A percentile compares a stretch with the other conserved stretches of the same genome.
Conservation (phyloP, 2,113 vertebrate species). For the Salvelinus sp. region DNA sequence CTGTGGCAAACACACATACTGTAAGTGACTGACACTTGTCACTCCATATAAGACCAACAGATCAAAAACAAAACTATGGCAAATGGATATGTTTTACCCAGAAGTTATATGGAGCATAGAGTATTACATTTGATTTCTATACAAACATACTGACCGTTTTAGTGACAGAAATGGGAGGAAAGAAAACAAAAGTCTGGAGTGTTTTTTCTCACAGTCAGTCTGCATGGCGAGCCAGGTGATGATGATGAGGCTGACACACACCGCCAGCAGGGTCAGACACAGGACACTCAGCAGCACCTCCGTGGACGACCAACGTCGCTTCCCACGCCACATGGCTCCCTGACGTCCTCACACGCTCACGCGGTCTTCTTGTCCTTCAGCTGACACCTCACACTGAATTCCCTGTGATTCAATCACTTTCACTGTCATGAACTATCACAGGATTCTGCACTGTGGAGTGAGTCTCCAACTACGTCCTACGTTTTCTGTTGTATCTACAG, state of each 20-base stretch:
- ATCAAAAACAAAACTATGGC: too few relatives aligned
- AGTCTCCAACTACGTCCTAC: not conserved
- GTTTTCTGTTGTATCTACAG: not conserved
- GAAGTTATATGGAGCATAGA: too few relatives aligned
- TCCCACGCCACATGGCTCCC: not conserved
- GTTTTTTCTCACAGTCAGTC: slow-evolving; percentile 39
- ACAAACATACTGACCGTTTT: too few relatives aligned
- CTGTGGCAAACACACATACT: not conserved
- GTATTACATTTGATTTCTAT: too few relatives aligned
- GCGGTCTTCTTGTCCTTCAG: too few relatives aligned
- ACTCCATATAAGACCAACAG: not conserved
- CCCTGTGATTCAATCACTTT: not conserved
- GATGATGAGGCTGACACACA: slow-evolving; percentile 43
- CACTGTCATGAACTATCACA: not conserved
- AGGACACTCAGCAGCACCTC: slow-evolving; percentile 52
- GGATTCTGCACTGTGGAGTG: not conserved
- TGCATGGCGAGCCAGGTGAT: slow-evolving; percentile 48
- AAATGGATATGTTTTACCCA: too few relatives aligned
- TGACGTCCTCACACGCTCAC: not conserved
- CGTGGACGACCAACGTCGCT: slow-evolving; percentile 38
- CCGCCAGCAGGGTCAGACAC: slow-evolving; percentile 45
- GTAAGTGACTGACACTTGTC: not conserved
- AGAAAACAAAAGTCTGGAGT: not conserved
- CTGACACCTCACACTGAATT: not conserved
- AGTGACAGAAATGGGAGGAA: too few relatives aligned